phyloP scores from a whole-genome alignment of 2,888 invertebrate genomes.

The Julus scandinavius region DNA sequence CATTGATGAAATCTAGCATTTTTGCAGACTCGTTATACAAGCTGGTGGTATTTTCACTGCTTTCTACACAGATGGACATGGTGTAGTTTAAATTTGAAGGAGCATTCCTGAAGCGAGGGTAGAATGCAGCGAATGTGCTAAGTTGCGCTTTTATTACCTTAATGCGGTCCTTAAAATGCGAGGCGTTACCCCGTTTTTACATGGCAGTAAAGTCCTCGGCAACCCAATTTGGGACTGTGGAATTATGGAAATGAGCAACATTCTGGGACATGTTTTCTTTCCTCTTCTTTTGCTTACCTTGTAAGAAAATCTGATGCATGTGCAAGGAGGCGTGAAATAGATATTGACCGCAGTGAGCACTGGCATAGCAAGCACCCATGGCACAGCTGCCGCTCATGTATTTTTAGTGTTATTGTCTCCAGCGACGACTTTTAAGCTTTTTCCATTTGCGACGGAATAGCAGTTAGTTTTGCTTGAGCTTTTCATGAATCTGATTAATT shows the following conservation, averaged over 20 bases:
- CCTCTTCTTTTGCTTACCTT: slow-evolving; percentile 24
- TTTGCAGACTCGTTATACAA: background rate
- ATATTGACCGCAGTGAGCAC: slow-evolving; percentile 12
- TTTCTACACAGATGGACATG: background rate
- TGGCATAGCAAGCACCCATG: background rate
- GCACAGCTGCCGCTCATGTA: slow-evolving; percentile 21
- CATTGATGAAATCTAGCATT: background rate
- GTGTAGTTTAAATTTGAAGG: background rate
- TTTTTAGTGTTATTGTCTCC: slow-evolving; percentile 19
- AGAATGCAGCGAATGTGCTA: slow-evolving; percentile 11
- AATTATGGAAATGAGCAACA: slow-evolving; percentile 40
- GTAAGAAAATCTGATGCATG: slow-evolving; percentile 39
- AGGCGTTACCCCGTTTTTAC: slow-evolving; percentile 13
- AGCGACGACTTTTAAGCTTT: background rate
- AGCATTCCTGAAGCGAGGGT: background rate
- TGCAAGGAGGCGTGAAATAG: slow-evolving; percentile 36
- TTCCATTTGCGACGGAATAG: background rate
- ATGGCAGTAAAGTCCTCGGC: slow-evolving; percentile 11
- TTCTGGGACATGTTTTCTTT: slow-evolving; percentile 10
- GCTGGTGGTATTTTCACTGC: background rate
- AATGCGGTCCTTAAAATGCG: slow-evolving; percentile 21
- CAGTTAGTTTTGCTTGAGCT: slow-evolving; percentile 20
- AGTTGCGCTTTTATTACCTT: background rate
- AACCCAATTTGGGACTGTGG: background rate
- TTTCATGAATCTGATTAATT: slow-evolving; percentile 27